A percentile compares a stretch with the other conserved stretches of the same genome.
phyloP scores from a whole-genome alignment of 2,888 invertebrate species.

The Megalurothrips usitatus region DNA sequence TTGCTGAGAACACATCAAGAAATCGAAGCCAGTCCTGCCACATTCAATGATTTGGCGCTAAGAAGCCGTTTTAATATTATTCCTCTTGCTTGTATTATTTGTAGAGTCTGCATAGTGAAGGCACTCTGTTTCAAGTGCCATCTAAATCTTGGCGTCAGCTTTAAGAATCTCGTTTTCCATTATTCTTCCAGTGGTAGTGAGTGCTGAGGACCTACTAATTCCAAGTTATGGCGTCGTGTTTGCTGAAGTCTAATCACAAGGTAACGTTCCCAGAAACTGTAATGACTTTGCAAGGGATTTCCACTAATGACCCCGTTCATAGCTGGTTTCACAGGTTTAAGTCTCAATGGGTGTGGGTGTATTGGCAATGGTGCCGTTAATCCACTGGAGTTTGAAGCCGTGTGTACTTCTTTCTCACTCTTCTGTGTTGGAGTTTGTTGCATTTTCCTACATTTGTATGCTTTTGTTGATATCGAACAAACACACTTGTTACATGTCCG shows the following conservation, averaged over 20 bases:
- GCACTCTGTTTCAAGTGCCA: no score
- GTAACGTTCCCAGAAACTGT: background rate
- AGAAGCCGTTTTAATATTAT: no score
- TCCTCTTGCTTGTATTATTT: no score
- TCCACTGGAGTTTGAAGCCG: background rate
- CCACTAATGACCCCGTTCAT: background rate
- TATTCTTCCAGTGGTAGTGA: constrained; percentile 17
- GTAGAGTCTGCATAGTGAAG: no score
- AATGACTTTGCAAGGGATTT: background rate
- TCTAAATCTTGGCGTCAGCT: background rate
- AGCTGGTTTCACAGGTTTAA: background rate
- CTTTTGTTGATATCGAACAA: no score
- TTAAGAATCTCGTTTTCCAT: background rate
- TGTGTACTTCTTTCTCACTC: background rate
- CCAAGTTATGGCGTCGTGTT: constrained; percentile 6
- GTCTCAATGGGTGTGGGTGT: background rate
- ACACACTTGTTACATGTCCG: no score
- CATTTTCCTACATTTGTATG: background rate
- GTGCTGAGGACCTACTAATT: constrained; percentile 1
- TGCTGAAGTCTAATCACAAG: background rate
- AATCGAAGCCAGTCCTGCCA: no score
- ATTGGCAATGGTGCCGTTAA: background rate
- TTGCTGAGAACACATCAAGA: no score
- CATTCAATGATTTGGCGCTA: no score
- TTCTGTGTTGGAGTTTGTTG: background rate